Evolutionary conservation across 2,113 vertebrate species (phyloP).

Genomic region (Propithecus coquereli): DNA sequence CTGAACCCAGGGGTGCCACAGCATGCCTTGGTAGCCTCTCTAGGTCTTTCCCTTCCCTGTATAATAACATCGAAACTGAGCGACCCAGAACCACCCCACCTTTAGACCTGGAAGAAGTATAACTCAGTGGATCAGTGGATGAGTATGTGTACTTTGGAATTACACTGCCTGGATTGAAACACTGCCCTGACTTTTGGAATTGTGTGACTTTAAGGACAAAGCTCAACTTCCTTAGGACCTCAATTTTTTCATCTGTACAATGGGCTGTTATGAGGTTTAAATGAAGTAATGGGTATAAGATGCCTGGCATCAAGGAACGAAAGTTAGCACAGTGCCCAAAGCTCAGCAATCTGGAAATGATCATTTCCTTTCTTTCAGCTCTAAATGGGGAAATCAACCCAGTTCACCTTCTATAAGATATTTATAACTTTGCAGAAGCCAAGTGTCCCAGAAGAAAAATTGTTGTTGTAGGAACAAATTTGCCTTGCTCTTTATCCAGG

Average conservation of each 20-base stretch:
- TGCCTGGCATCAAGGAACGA: background rate
- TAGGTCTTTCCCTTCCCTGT: background rate
- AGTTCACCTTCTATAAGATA: background rate
- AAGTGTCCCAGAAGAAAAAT: background rate
- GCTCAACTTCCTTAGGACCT: background rate
- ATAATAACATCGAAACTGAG: background rate
- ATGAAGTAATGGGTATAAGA: fast-evolving
- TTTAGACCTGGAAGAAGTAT: background rate
- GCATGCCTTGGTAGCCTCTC: background rate
- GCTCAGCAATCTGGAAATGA: fast-evolving
- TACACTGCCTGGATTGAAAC: background rate
- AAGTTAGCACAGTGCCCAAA: fast-evolving
- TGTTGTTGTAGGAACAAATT: background rate
- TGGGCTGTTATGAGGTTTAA: background rate
- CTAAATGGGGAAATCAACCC: background rate
- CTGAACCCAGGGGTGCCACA: background rate
- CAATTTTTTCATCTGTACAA: background rate
- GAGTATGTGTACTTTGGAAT: fast-evolving
- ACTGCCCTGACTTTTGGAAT: background rate
- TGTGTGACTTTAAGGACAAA: background rate
- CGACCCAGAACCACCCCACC: background rate
- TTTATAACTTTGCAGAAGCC: background rate
- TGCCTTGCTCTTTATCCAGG: background rate
- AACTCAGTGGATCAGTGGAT: background rate
- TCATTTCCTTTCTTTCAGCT: background rate